Percentiles rank a stretch among this genome's conserved stretches.
Evolutionary conservation across 2,113 vertebrate genomes (phyloP).

Genomic region (Xyrauchen texanus): DNA sequence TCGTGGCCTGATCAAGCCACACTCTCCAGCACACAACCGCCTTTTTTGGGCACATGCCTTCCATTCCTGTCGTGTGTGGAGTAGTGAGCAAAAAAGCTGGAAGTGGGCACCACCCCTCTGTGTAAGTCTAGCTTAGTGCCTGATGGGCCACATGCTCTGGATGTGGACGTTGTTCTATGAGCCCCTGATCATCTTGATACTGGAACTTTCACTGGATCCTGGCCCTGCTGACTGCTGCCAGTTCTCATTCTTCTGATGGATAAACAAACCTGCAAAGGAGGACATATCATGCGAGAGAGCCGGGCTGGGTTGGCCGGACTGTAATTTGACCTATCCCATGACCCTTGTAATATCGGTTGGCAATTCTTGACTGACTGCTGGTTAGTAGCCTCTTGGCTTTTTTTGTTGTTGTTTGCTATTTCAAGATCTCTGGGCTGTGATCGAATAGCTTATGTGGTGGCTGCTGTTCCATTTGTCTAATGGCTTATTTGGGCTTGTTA

Average conservation of each 20-base stretch:
- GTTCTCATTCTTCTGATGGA: background rate
- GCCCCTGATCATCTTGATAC: slow-evolving; percentile 1
- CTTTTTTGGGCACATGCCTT: slow-evolving; percentile 75
- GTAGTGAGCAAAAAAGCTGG: background rate
- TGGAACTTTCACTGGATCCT: slow-evolving; percentile 9
- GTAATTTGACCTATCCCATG: slow-evolving; percentile 31
- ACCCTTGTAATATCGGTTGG: slow-evolving; percentile 21
- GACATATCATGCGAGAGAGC: background rate
- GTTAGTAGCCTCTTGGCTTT: slow-evolving; percentile 8
- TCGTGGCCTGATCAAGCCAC: slow-evolving; percentile 10
- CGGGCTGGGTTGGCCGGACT: background rate
- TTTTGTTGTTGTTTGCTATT: background rate
- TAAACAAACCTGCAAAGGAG: slow-evolving; percentile 50
- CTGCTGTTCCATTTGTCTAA: slow-evolving; percentile 37
- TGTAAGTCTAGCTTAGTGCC: slow-evolving; percentile 10
- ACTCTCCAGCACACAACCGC: slow-evolving; percentile 30
- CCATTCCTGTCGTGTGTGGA: slow-evolving; percentile 52
- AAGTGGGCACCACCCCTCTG: slow-evolving; percentile 13
- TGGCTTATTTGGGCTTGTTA: slow-evolving; percentile 46
- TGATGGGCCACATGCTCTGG: background rate
- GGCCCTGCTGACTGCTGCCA: background rate
- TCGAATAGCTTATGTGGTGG: slow-evolving; percentile 16
- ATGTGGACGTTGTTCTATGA: background rate
- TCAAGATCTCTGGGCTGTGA: slow-evolving; percentile 11
- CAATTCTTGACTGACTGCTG: slow-evolving; percentile 24